A percentile compares a stretch with the other conserved stretches of the same genome.
Conservation (phyloP, 1,140 invertebrate species). For the Pachyrhynchus sulphureomaculatus region DNA sequence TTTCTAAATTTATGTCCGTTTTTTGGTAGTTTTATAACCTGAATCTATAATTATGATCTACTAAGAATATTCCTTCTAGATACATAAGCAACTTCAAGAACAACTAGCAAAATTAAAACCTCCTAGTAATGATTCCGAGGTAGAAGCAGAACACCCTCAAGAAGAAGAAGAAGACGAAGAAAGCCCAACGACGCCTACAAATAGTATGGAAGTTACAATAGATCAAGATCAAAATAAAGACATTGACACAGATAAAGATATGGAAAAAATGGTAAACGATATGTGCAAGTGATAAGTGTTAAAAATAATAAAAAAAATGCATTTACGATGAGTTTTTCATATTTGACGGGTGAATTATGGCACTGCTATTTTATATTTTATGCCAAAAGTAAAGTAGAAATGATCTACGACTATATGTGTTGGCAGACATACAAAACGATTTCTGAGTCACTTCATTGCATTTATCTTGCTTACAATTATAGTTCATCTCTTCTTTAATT, state of each 20-base stretch:
- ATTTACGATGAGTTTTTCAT: conserved; percentile 11
- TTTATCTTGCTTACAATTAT: too few species aligned
- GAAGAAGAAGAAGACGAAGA: conserved; percentile 56
- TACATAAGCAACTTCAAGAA: conserved; percentile 61
- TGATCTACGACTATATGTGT: not conserved
- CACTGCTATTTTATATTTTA: not conserved
- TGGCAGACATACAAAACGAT: not conserved
- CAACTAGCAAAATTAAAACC: conserved; percentile 66
- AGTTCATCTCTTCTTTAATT: too few species aligned
- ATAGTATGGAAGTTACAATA: conserved; percentile 36
- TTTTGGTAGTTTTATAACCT: too few species aligned
- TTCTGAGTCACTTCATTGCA: not conserved
- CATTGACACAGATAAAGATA: conserved; percentile 66
- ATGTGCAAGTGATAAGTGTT: conserved; percentile 54
- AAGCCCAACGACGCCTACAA: conserved; percentile 42
- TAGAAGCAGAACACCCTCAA: conserved; percentile 56
- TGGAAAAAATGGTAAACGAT: conserved; percentile 74
- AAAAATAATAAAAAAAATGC: conserved; percentile 10
- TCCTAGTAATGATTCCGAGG: conserved; percentile 4
- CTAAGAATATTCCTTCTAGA: not conserved
- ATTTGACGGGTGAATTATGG: not conserved
- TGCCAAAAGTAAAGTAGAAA: conserved; percentile 8
- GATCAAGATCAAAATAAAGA: conserved; percentile 46
- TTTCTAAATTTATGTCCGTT: too few species aligned
- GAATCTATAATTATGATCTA: too few species aligned